Conservation (phyloP, 2,797 vertebrate genomes). For the Notolabrus celidotus region DNA sequence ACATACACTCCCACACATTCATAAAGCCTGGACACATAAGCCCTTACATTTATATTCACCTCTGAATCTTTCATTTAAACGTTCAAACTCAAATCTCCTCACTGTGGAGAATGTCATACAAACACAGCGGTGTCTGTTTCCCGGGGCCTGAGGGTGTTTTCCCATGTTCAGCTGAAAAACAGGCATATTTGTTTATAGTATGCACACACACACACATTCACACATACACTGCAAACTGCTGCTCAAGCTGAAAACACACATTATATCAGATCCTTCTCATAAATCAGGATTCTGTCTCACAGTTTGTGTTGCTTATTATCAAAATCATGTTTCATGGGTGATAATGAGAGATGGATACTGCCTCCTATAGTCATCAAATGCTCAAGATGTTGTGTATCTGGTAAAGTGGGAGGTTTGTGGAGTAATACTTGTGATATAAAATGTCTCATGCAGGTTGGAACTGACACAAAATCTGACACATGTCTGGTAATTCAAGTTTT, state of each 20-base stretch:
- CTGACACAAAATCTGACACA: too few relatives aligned
- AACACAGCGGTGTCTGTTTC: constrained; percentile 48
- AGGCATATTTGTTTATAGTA: constrained; percentile 50
- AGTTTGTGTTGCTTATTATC: not conserved
- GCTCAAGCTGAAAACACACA: constrained; percentile 33
- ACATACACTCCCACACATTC: too few relatives aligned
- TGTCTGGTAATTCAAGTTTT: too few relatives aligned
- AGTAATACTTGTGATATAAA: not conserved
- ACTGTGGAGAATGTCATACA: constrained; percentile 1
- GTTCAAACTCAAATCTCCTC: not conserved
- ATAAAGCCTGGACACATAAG: constrained; percentile 17
- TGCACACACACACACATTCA: not conserved
- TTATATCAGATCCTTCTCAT: constrained; percentile 14
- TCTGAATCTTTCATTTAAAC: not conserved
- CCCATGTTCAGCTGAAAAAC: constrained; percentile 51
- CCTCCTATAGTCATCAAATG: not conserved
- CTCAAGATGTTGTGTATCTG: not conserved
- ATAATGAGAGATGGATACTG: not conserved
- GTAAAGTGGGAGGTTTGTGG: not conserved
- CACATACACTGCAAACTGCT: not conserved
- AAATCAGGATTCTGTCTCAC: constrained; percentile 10
- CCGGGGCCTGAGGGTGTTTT: constrained; percentile 50
- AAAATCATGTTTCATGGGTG: not conserved
- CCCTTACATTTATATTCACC: not conserved
- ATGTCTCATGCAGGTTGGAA: too few relatives aligned